phyloP scores from a whole-genome alignment of 2,888 invertebrate genomes.

The Elysia crispata region DNA sequence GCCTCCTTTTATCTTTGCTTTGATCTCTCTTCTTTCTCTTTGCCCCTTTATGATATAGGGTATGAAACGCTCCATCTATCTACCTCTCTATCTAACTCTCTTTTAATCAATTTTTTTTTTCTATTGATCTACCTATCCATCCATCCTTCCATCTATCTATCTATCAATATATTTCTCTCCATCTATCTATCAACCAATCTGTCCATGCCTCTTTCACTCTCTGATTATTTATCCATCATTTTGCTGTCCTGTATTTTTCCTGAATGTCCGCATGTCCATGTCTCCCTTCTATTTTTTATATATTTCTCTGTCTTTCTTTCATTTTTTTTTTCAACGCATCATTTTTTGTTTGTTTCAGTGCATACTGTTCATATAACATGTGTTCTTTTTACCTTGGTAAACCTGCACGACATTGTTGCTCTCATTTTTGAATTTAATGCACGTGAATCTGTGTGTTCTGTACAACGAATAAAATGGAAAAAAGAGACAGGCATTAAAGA shows the following conservation, averaged over 20 bases:
- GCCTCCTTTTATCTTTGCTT: not conserved
- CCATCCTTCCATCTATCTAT: not conserved
- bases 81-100: not conserved
- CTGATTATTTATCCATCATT: not conserved
- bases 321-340: no score
- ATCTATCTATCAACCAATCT: not conserved
- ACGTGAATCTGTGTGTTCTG: conserved; percentile 58
- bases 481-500: not conserved
- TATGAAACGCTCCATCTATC: not conserved
- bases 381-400: conserved; percentile 58
- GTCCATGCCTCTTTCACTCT: no score
- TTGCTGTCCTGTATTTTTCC: no score
- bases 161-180: no score
- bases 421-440: conserved; percentile 62
- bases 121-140: not conserved
- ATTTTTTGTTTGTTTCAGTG: no score
- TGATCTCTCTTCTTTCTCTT: not conserved
- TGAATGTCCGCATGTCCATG: no score
- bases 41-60: not conserved
- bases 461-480: not conserved
- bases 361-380: not conserved
- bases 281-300: not conserved
- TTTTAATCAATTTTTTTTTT: not conserved
- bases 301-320: no score
- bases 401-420: conserved; percentile 64